Percentiles rank a stretch among this genome's conserved stretches.
These are phyloP conservation scores for Leptopilina clavipes DNA, from an alignment of 1,140 invertebrate genomes.

Conservation along the genomic window DNA sequence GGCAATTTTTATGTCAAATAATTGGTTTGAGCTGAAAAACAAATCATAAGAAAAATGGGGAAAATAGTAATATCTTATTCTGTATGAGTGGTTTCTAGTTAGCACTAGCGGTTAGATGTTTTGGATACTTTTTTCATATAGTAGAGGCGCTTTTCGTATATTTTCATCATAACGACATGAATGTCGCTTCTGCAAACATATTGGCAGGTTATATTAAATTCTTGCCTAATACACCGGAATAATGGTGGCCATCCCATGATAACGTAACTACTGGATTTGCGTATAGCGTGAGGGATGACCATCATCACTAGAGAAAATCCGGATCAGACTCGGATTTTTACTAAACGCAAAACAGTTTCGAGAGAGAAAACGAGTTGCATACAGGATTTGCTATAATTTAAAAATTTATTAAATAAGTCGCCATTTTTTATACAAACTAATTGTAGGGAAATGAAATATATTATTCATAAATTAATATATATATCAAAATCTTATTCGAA, in stretches of 20 bases:
- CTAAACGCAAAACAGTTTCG: background rate
- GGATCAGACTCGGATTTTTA: conserved; percentile 23
- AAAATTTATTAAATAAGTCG: background rate
- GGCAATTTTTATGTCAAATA: too few relatives aligned
- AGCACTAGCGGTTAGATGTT: background rate
- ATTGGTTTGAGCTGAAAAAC: too few relatives aligned
- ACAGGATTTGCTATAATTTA: background rate
- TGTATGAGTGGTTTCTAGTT: too few relatives aligned
- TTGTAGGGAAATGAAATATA: too few relatives aligned
- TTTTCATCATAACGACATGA: conserved; percentile 2
- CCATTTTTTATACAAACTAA: background rate
- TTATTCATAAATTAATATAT: too few relatives aligned
- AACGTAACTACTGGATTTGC: conserved; percentile 32
- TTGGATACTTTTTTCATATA: background rate
- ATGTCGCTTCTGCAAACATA: conserved; percentile 50
- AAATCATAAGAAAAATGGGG: too few relatives aligned
- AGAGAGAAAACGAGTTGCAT: conserved; percentile 4
- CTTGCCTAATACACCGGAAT: conserved; percentile 63
- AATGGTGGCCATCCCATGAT: conserved; percentile 42
- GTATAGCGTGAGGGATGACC: conserved; percentile 33
- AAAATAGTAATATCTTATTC: too few relatives aligned
- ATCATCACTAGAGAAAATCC: conserved; percentile 21
- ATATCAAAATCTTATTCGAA: too few relatives aligned
- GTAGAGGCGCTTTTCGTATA: background rate
- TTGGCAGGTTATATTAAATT: conserved; percentile 64